Percentiles rank a stretch among this genome's conserved stretches.
phyloP scores from a whole-genome alignment of 2,888 invertebrate species.

The Chalcosyrphus nemorum region DNA sequence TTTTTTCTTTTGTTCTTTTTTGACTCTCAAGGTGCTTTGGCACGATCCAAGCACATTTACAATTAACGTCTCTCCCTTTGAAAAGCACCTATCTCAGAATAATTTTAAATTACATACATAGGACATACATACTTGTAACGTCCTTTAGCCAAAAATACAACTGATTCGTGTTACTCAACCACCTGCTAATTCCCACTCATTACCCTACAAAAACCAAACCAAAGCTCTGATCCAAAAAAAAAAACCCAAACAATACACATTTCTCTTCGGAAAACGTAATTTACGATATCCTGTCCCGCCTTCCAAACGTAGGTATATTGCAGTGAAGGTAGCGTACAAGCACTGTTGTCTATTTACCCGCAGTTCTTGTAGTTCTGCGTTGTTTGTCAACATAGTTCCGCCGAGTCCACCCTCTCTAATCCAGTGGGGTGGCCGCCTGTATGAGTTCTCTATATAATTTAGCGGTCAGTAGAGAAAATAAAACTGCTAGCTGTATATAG shows the following conservation, averaged over 20 bases:
- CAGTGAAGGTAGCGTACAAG: conserved; percentile 30
- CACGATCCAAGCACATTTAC: no score
- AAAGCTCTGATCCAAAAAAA: not conserved
- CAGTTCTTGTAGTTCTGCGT: not conserved
- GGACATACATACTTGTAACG: not conserved
- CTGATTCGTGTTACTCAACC: conserved; percentile 13
- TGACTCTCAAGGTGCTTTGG: no score
- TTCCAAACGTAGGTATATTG: conserved; percentile 3
- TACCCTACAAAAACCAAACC: not conserved
- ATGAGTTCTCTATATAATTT: conserved; percentile 15
- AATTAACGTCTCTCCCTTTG: no score
- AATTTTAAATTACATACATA: not conserved
- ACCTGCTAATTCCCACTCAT: conserved; percentile 36
- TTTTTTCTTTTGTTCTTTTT: no score
- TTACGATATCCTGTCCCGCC: conserved; percentile 21
- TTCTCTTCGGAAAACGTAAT: conserved; percentile 1
- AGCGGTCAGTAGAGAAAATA: conserved; percentile 31
- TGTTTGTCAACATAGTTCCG: conserved; percentile 52
- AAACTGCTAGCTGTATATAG: conserved; percentile 22
- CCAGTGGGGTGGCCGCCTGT: not conserved
- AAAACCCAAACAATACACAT: not conserved
- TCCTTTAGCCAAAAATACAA: not conserved
- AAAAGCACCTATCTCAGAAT: not conserved
- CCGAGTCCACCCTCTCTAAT: conserved; percentile 1
- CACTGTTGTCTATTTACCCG: conserved; percentile 19